Evolutionary conservation across 1,140 invertebrate species (phyloP).

Genomic region (Papilio dardanus): DNA sequence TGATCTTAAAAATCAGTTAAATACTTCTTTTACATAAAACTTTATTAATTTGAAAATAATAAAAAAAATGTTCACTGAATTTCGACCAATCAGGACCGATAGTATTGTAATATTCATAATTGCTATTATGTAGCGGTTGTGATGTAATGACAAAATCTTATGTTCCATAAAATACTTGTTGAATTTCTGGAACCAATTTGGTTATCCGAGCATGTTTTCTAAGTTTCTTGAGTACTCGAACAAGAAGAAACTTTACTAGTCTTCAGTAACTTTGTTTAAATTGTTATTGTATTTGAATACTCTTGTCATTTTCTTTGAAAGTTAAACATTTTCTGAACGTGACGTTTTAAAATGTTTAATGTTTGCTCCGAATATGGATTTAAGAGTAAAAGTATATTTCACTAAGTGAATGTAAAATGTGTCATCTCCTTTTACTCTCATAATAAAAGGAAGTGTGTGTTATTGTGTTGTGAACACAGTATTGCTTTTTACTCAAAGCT

Average conservation of each 20-base stretch:
- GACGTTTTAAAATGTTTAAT: slow-evolving; percentile 5
- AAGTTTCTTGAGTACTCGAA: slow-evolving; percentile 1
- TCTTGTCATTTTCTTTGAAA: slow-evolving; percentile 14
- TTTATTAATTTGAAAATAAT: no score
- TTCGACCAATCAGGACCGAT: no score
- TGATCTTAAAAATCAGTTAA: no score
- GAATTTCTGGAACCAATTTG: slow-evolving; percentile 1
- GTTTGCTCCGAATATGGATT: neutral
- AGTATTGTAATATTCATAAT: no score
- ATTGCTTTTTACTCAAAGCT: neutral
- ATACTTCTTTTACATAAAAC: no score
- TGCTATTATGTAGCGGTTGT: neutral
- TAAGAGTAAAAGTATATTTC: neutral
- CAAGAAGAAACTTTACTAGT: slow-evolving; percentile 3
- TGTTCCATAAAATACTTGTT: neutral
- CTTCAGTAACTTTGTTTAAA: slow-evolving; percentile 1
- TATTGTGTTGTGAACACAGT: neutral
- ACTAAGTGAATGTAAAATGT: neutral
- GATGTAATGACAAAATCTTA: neutral
- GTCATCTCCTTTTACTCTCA: neutral
- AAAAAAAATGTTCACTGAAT: no score
- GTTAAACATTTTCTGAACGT: neutral
- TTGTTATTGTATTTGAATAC: slow-evolving; percentile 19
- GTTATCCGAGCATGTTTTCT: neutral
- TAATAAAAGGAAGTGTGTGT: neutral